Percentiles rank a stretch among this genome's conserved stretches.
Conservation (phyloP, 2,888 invertebrate genomes). For the Melanophora roralis region DNA sequence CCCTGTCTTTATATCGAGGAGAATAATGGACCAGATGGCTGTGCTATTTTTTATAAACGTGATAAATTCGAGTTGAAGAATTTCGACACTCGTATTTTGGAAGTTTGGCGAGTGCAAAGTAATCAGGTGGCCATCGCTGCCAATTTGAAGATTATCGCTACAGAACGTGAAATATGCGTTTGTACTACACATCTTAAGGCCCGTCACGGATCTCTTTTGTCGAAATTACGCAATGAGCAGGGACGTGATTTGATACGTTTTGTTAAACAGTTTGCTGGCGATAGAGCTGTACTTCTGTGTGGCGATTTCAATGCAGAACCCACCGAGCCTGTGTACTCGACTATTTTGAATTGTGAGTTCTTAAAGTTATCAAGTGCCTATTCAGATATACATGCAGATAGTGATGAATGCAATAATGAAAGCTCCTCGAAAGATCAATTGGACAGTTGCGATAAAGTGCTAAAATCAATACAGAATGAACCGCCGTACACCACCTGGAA, state of each 20-base stretch:
- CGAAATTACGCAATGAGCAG: slow-evolving; percentile 84
- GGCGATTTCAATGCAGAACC: slow-evolving; percentile 89
- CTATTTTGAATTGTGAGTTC: slow-evolving; percentile 78
- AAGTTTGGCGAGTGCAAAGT: slow-evolving; percentile 86
- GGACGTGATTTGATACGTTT: slow-evolving; percentile 83
- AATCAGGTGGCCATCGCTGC: slow-evolving; percentile 84
- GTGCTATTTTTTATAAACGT: slow-evolving; percentile 84
- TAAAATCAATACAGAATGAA: slow-evolving; percentile 78
- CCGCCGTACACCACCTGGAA: slow-evolving; percentile 88
- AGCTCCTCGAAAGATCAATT: slow-evolving; percentile 39
- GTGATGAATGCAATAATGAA: slow-evolving; percentile 62
- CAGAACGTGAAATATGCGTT: slow-evolving; percentile 81
- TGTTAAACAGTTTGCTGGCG: slow-evolving; percentile 77
- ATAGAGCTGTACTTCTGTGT: slow-evolving; percentile 81
- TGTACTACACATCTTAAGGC: slow-evolving; percentile 87
- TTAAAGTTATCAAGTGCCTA: slow-evolving; percentile 79
- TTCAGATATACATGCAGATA: slow-evolving; percentile 76
- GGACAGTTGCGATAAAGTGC: slow-evolving; percentile 66
- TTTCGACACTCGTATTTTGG: slow-evolving; percentile 80
- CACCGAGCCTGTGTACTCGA: slow-evolving; percentile 83
- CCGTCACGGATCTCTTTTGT: slow-evolving; percentile 82
- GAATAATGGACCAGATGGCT: slow-evolving; percentile 88
- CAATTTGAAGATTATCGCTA: slow-evolving; percentile 79
- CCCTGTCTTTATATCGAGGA: slow-evolving; percentile 85
- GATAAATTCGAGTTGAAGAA: slow-evolving; percentile 81